Evolutionary conservation across 1,140 invertebrate genomes (phyloP).

Genomic region (Drosophila obscura): DNA sequence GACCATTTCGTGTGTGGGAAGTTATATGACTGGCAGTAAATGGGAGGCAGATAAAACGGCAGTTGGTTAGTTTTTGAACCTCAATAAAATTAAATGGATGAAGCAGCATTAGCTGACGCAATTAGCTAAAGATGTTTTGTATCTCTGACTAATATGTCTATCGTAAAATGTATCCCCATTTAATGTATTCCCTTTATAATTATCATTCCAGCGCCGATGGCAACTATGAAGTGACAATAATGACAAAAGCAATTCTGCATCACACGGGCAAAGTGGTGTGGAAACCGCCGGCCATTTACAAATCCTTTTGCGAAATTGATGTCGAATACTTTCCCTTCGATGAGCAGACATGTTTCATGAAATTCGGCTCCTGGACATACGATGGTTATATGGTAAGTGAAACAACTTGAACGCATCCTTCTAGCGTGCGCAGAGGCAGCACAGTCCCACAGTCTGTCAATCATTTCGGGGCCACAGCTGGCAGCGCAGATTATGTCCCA

Average conservation of each 20-base stretch:
- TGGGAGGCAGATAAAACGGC: constrained; percentile 4
- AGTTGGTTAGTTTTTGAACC: constrained; percentile 10
- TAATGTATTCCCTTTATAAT: too few relatives aligned
- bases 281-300: constrained; percentile 99
- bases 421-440: background rate
- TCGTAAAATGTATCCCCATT: too few relatives aligned
- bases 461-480: constrained; percentile 41
- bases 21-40: background rate
- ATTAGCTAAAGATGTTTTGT: too few relatives aligned
- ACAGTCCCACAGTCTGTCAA: constrained; percentile 14
- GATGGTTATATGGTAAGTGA: constrained; percentile 93
- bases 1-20: background rate
- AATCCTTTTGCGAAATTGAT: constrained; percentile 98
- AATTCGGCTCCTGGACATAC: constrained; percentile 98
- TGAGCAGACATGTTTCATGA: constrained; percentile 98
- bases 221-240: constrained; percentile 98
- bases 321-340: constrained; percentile 98
- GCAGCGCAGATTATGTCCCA: constrained; percentile 36
- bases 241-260: constrained; percentile 97
- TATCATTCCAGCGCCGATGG: constrained; percentile 92
- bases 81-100: constrained; percentile 15
- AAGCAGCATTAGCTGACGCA: background rate
- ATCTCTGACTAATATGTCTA: too few relatives aligned
- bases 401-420: background rate
- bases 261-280: constrained; percentile 97